A percentile compares a stretch with the other conserved stretches of the same genome.
Evolutionary conservation across 2,888 invertebrate species (phyloP).

Genomic region (Lycophotia porphyrea): DNA sequence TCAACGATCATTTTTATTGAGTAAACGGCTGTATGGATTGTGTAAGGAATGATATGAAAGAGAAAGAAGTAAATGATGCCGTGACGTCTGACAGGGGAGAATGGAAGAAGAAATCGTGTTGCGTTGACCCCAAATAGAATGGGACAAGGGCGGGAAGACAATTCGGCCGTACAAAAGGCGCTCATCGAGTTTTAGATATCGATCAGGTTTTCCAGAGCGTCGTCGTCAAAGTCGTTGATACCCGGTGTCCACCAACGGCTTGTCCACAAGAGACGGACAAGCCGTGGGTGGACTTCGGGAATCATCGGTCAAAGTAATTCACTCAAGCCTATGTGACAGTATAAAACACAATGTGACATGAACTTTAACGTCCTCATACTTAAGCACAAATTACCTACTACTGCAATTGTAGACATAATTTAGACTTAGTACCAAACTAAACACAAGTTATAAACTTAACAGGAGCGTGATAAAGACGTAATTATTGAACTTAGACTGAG

Average conservation of each 20-base stretch:
- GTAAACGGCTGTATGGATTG: too few relatives aligned
- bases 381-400: not conserved
- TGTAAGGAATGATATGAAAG: too few relatives aligned
- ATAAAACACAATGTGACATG: not conserved
- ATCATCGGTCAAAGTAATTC: too few relatives aligned
- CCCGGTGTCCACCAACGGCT: too few relatives aligned
- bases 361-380: not conserved
- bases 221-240: not conserved
- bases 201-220: not conserved
- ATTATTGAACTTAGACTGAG: slow-evolving; percentile 58
- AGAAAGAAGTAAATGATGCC: too few relatives aligned
- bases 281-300: too few relatives aligned
- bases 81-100: too few relatives aligned
- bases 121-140: too few relatives aligned
- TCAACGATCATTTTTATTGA: not conserved
- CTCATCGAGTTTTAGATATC: not conserved
- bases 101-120: too few relatives aligned
- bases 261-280: too few relatives aligned
- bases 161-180: not conserved
- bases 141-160: too few relatives aligned
- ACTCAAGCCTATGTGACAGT: not conserved
- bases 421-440: slow-evolving; percentile 2
- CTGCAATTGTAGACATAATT: not conserved
- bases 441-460: slow-evolving; percentile 16
- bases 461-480: slow-evolving; percentile 52